phyloP scores from a whole-genome alignment of 2,888 invertebrate genomes.

The Philereme transversata region DNA sequence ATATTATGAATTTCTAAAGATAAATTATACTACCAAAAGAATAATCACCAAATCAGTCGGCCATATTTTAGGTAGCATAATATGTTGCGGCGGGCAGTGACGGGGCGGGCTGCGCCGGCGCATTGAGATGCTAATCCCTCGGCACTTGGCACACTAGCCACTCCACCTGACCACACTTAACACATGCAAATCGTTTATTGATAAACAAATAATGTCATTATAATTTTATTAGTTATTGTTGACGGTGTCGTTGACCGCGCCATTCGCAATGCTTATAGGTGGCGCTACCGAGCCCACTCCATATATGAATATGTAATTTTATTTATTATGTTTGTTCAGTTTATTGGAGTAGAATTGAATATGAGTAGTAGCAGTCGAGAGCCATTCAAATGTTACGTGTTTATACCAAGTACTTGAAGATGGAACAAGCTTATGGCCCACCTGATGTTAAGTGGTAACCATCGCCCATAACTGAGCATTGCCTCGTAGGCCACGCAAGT shows the following conservation, averaged over 20 bases:
- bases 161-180: constrained; percentile 61
- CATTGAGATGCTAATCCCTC: constrained; percentile 70
- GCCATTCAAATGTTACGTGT: too few species aligned
- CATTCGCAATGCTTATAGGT: constrained; percentile 40
- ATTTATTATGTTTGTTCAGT: constrained; percentile 49
- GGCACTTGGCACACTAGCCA: constrained; percentile 44
- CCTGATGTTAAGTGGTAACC: too few species aligned
- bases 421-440: too few species aligned
- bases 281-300: constrained; percentile 54
- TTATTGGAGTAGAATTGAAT: constrained; percentile 36
- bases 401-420: too few species aligned
- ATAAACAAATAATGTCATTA: constrained; percentile 79
- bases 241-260: constrained; percentile 61
- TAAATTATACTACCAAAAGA: too few species aligned
- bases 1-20: too few species aligned
- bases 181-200: constrained; percentile 80
- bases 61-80: too few species aligned
- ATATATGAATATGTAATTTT: constrained; percentile 69
- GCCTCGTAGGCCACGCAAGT: too few species aligned
- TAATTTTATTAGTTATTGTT: constrained; percentile 76
- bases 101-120: constrained; percentile 47
- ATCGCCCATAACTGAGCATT: constrained; percentile 8
- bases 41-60: too few species aligned
- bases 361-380: too few species aligned
- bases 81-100: background rate